Base-by-base conservation (phyloP, 2,113 vertebrate genomes). In the Pagrus major region DNA sequence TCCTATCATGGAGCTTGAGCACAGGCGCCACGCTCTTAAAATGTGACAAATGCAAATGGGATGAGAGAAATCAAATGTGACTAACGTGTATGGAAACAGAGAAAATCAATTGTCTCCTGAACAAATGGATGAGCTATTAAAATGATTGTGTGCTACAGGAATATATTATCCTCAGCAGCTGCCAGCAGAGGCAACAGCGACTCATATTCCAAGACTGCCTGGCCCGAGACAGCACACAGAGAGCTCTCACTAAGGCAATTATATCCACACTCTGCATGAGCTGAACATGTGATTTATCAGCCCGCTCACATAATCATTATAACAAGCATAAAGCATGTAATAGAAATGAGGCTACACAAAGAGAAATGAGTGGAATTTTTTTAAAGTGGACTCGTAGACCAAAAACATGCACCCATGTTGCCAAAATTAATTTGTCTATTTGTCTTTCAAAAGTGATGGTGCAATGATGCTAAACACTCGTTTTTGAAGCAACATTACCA, bases 101-200 rank as follows among this genome's bases (percentile, higher is more conserved):
- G 90, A 86, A 91, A 92, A 93, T 92, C 90, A 91, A 89, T 93
- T 93, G 92, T 90, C 85, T 90, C 83, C 83, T 79, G 79, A 91
- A 88, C 77, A 88, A 93, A 90, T 92, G 88, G 83, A 88, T 69
- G 87, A 88, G 86, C 88, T 87, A 91, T 91, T 92, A 89, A 92
- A 91, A 89, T 90, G 72, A 92, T 82, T 84, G 88, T 78, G 80
- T 80, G 67, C 83, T 80, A 67, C 75, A 84, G 77, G 85, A 91
- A 92, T 91, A 86, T 85, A 90, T 90, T 86, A 89, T 87, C 78
- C 76, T 74, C 56, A 55, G 84, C 78, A 77, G 87, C 74, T 85
- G 88, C 83, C 78, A 82, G 86, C 85, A 75, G 80, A 85, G 81
- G 87, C 83, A 80, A 76, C 72, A 81, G 76, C 47, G 3, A 18